Evolutionary conservation across 2,888 invertebrate genomes (phyloP).

Genomic region (Nezara viridula): DNA sequence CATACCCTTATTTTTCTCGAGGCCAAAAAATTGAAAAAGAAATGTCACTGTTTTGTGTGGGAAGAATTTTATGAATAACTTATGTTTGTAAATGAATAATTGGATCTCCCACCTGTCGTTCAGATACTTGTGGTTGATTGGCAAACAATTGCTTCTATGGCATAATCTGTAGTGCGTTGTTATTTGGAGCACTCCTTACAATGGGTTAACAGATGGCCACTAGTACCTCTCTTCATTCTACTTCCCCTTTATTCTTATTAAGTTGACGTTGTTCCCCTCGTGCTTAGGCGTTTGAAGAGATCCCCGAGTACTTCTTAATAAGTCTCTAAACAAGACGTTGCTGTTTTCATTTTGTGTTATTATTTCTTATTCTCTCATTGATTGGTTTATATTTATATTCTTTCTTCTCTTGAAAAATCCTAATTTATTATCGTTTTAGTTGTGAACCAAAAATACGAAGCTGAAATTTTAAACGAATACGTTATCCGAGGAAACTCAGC

Average conservation of each 20-base stretch:
- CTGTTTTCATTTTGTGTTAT: neutral
- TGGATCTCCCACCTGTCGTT: neutral
- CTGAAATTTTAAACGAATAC: conserved; percentile 81
- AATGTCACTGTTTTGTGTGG: neutral
- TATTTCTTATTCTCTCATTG: neutral
- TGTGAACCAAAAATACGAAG: conserved; percentile 80
- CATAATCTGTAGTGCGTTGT: neutral
- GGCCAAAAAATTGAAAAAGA: neutral
- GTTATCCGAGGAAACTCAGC: conserved; percentile 82
- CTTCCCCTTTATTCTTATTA: conserved; percentile 15
- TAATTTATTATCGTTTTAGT: conserved; percentile 70
- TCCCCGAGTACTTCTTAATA: neutral
- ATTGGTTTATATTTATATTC: neutral
- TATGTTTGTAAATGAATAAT: neutral
- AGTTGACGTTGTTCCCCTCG: neutral
- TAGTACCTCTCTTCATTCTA: neutral
- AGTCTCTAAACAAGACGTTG: neutral
- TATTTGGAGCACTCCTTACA: neutral
- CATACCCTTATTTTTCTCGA: neutral
- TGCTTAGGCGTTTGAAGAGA: neutral
- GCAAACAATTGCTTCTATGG: conserved; percentile 5
- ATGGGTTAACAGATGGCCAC: conserved; percentile 16
- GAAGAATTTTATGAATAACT: neutral
- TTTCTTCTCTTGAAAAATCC: neutral
- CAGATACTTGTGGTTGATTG: neutral